phyloP scores from a whole-genome alignment of 2,888 invertebrate genomes.

The Steromphala cineraria region DNA sequence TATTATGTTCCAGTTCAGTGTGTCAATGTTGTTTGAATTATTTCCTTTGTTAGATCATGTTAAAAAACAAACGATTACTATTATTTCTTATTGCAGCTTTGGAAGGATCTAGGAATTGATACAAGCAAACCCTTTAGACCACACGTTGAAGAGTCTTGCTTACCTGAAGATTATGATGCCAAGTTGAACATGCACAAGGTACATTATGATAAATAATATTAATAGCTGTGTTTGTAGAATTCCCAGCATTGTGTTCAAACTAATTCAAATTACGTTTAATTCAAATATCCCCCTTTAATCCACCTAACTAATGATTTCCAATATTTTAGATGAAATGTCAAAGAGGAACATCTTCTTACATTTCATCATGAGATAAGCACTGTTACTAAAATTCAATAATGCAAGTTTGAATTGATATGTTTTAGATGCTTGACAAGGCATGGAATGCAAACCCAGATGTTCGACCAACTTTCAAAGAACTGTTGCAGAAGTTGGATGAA shows the following conservation, averaged over 20 bases:
- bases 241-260: no score
- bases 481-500: constrained; percentile 51
- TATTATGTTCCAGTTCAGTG: no score
- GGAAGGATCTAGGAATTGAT: constrained; percentile 47
- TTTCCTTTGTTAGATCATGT: no score
- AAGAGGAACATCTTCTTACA: no score
- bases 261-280: no score
- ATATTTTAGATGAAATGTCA: no score
- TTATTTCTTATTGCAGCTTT: constrained; percentile 28
- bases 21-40: no score
- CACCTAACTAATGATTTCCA: no score
- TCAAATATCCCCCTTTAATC: no score
- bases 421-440: constrained; percentile 38
- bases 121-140: constrained; percentile 48
- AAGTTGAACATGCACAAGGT: constrained; percentile 37
- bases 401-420: constrained; percentile 36
- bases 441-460: constrained; percentile 53
- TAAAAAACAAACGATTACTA: not conserved
- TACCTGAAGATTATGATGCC: constrained; percentile 49
- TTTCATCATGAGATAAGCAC: not conserved
- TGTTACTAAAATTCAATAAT: constrained; percentile 46
- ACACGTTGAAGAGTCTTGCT: constrained; percentile 27
- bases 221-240: no score
- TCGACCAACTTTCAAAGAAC: constrained; percentile 53
- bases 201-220: no score